Evolutionary conservation across 2,113 vertebrate genomes (phyloP), one percentile per base, ranked within the genome.

Genomic region (Sebastes fasciatus): DNA sequence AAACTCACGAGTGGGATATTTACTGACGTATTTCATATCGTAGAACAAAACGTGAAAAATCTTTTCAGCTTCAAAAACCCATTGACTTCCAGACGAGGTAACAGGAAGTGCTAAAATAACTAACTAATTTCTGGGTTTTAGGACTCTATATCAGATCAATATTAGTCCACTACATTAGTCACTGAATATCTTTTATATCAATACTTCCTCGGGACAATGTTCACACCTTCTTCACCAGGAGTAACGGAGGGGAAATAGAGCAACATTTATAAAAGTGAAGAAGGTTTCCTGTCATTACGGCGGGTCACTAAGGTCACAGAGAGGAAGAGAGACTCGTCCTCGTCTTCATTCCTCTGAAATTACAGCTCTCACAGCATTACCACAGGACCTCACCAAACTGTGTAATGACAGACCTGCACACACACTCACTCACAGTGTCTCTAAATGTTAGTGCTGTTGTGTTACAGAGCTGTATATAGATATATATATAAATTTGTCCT

Each of bases 331-430:
- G 60, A 46, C 46, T 74, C 43, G 6, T 78, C 51, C 60, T 63
- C 43, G 5, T 71, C 85, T 12, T 81, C 87, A 88, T 91, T 91
- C 89, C 83, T 86, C 57, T 81, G 70, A 89, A 92, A 92, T 89
- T 89, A 91, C 67, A 89, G 87, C 70, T 82, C 49, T 88, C 65
- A 54, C 7, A 43, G 61, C 16, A 11, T 80, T 71, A 60, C 88
- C 90, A 46, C 86, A 84, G 46, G 69, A 48, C 72, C 82, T 78
- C 46, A 82, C 79, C 80, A 54, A 77, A 74, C 52, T 70, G 82
- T 42, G 72, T 92, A 92, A 92, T 90, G 76, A 92, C 62, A 92
- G 85, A 68, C 74, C 74, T 66, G 2, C 16, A 46, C 46, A 46
- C 26, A 51, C 49, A 54, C 77, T 68, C 72, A 78, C 79, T 73